Base-by-base conservation (phyloP, 2,797 vertebrate species). In the Crax fasciolata region DNA sequence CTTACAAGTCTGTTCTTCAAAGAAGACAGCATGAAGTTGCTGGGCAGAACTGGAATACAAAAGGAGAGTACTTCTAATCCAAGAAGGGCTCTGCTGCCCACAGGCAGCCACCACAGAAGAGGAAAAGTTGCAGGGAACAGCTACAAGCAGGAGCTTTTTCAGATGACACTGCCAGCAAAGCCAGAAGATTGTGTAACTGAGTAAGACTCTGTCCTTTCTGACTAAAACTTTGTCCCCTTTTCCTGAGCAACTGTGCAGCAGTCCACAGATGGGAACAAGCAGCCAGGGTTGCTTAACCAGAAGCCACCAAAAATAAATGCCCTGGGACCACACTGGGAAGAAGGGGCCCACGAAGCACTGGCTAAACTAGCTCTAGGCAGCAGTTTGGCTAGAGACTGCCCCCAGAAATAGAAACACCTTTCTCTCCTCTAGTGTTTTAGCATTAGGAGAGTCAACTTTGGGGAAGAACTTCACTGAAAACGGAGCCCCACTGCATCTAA, bases 31-130 rank as follows among this genome's bases (percentile, higher is more conserved):
- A 16, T 15, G 38, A 65, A 86, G 11, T 1, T 66, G 23, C n/a
- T n/a, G 46, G 72, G 57, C 44, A 89, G 57, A 77, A 66, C 43
- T 78, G 18, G 41, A 89, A 44, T 62, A 49, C 16, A 75, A 55
- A 44, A 35, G 43, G 9, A 35, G n/a, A 61, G n/a, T 18, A 32
- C 20, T 77, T 70, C 32, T 5, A 78, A 61, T 39, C 6, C 20
- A 81, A 66, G 49, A 92, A 67, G 13, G 12, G 27, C 52, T 66
- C 74, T 71, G 19, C 8, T 0, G 3, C 15, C 2, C 44, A 62
- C 24, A 81, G 52, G 27, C n/a, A 17, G 39, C 28, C n/a, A 59
- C 39, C 27, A 66, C 48, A 32, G 48, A 72, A 77, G 10, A 83
- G 28, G 46, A 94, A 92, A 55, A 2, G 6, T 3, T 59, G 30